phyloP scores from a whole-genome alignment of 2,797 vertebrate genomes.

The Protosalanx chinensis region DNA sequence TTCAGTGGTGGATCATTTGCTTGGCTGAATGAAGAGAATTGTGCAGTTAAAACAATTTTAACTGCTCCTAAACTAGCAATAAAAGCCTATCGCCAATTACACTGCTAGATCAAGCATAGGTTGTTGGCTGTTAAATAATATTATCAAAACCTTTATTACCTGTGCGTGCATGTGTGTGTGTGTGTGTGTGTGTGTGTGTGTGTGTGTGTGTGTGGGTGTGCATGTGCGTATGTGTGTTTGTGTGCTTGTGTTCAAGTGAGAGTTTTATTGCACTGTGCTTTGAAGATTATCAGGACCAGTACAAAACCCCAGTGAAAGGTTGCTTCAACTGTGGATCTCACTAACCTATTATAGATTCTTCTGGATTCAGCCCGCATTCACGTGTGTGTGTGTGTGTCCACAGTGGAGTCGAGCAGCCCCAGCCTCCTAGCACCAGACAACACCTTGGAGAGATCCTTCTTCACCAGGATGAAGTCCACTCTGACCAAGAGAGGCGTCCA shows the following conservation, averaged over 20 bases:
- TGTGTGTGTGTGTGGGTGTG: conserved; percentile 16
- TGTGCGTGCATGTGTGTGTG: neutral
- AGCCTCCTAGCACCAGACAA: conserved; percentile 90
- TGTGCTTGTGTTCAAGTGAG: neutral
- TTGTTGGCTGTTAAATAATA: conserved; percentile 38
- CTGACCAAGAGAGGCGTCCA: conserved; percentile 97
- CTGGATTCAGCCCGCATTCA: conserved; percentile 18
- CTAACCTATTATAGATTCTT: conserved; percentile 34
- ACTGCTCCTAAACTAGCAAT: conserved; percentile 17
- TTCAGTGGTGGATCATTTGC: no score
- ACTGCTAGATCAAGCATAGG: conserved; percentile 25
- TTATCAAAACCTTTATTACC: conserved; percentile 55
- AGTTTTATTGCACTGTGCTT: conserved; percentile 37
- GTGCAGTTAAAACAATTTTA: conserved; percentile 11
- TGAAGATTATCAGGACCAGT: conserved; percentile 39
- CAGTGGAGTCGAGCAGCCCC: conserved; percentile 94
- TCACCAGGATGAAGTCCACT: conserved; percentile 98
- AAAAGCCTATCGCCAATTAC: conserved; percentile 40
- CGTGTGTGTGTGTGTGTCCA: conserved; percentile 18
- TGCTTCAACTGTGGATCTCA: conserved; percentile 37
- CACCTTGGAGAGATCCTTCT: conserved; percentile 93
- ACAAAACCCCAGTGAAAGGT: conserved; percentile 53
- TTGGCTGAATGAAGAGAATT: neutral
- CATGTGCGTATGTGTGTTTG: neutral
- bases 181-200: conserved; percentile 17